Conservation (phyloP, 2,113 vertebrate species). For the Trematomus loennbergii region DNA sequence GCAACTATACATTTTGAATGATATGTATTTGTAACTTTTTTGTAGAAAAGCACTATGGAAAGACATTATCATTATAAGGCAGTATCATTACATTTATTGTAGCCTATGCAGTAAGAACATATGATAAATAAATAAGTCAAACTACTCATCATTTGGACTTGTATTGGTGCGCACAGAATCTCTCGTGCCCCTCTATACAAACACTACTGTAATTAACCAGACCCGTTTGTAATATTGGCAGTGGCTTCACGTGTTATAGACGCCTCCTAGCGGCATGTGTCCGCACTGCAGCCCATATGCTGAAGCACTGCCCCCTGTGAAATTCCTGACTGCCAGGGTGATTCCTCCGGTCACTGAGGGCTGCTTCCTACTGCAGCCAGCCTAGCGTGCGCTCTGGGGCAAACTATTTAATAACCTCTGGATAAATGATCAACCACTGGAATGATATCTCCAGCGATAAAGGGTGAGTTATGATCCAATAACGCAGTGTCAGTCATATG, state of each 20-base stretch:
- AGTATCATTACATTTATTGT: too few species aligned
- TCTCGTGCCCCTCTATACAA: neutral
- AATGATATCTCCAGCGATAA: conserved; percentile 53
- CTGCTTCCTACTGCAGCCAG: conserved; percentile 63
- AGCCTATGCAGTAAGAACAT: too few species aligned
- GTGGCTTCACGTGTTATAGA: neutral
- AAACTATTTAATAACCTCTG: conserved; percentile 55
- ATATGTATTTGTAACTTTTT: neutral
- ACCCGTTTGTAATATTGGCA: neutral
- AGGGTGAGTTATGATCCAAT: conserved; percentile 67
- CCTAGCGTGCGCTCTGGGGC: conserved; percentile 40
- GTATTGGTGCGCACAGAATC: neutral
- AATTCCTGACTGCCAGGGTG: conserved; percentile 77
- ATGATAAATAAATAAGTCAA: neutral
- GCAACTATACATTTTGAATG: too few species aligned
- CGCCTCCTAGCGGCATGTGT: conserved; percentile 47
- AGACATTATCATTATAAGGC: neutral
- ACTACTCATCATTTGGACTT: neutral
- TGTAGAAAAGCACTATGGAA: neutral
- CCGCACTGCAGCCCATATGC: conserved; percentile 37
- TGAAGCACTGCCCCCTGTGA: conserved; percentile 75
- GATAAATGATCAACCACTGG: conserved; percentile 48
- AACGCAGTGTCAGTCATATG: conserved; percentile 15
- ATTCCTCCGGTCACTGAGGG: conserved; percentile 72
- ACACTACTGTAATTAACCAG: neutral